A percentile compares a stretch with the other conserved stretches of the same genome.
Conservation (phyloP, 1,140 invertebrate genomes). For the Lucilia sericata region DNA sequence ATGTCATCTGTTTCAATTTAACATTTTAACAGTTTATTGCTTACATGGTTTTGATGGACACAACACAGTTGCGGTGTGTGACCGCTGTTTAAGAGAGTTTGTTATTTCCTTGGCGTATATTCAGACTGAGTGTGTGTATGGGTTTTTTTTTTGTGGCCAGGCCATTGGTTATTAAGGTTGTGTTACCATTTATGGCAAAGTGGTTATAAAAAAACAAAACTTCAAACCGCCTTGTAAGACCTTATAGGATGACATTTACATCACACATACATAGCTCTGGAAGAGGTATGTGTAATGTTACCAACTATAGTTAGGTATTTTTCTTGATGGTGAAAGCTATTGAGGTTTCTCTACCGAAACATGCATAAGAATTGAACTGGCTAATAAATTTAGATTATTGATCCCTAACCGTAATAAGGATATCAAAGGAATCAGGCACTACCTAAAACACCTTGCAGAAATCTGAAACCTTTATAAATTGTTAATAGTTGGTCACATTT, state of each 20-base stretch:
- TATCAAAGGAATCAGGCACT: too few relatives aligned
- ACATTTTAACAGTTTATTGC: slow-evolving; percentile 42
- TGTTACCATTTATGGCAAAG: slow-evolving; percentile 43
- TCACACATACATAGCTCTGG: background rate
- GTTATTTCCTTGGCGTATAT: too few relatives aligned
- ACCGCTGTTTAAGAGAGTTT: background rate
- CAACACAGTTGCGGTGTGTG: background rate
- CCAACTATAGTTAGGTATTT: background rate
- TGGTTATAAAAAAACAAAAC: slow-evolving; percentile 24
- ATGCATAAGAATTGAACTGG: too few relatives aligned
- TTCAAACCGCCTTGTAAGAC: slow-evolving; percentile 33
- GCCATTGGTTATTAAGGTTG: background rate
- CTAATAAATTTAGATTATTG: too few relatives aligned
- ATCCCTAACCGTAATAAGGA: too few relatives aligned
- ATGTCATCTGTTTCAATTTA: slow-evolving; percentile 58
- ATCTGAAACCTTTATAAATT: too few relatives aligned
- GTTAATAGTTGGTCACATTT: background rate
- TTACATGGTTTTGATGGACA: slow-evolving; percentile 32
- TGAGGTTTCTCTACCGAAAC: too few relatives aligned
- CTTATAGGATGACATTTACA: slow-evolving; percentile 24
- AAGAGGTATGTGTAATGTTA: background rate
- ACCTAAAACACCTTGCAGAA: too few relatives aligned
- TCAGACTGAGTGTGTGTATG: too few relatives aligned
- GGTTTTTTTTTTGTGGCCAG: too few relatives aligned
- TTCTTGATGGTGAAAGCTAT: too few relatives aligned